Conservation (phyloP, 2,888 invertebrate species). For the Mylabris sibirica region DNA sequence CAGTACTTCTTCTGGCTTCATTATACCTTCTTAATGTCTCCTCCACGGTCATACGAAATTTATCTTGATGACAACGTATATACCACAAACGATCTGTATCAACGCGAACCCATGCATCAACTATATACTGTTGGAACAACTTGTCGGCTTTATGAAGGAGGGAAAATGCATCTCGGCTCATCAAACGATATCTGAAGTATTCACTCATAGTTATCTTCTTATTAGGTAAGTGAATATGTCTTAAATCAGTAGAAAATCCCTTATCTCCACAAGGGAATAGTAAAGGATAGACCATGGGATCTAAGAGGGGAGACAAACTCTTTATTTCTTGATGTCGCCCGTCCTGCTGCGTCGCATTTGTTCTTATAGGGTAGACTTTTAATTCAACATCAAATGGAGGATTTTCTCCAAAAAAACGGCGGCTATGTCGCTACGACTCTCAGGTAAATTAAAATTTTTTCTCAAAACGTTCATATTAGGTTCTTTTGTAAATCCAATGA, state of each 20-base stretch:
- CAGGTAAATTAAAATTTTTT: constrained; percentile 23
- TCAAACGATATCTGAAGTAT: constrained; percentile 25
- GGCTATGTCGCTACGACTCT: constrained; percentile 29
- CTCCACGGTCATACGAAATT: constrained; percentile 7
- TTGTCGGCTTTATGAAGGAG: constrained; percentile 23
- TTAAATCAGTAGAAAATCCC: constrained; percentile 21
- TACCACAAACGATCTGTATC: constrained; percentile 15
- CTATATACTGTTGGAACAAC: constrained; percentile 32
- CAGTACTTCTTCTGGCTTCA: constrained; percentile 16
- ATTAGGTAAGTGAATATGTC: background rate
- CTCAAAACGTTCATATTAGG: background rate
- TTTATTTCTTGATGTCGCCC: constrained; percentile 19
- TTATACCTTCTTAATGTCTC: background rate
- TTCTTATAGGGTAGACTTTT: background rate
- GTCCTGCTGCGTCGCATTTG: background rate
- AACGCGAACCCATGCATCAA: constrained; percentile 18
- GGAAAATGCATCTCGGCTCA: constrained; percentile 16
- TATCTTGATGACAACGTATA: constrained; percentile 11
- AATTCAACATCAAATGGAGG: background rate
- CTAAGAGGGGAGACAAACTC: constrained; percentile 23
- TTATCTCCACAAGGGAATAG: constrained; percentile 32
- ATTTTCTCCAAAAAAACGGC: constrained; percentile 28
- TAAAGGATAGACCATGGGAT: constrained; percentile 35
- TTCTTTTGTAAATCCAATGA: too few species aligned
- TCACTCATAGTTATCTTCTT: constrained; percentile 18